phyloP scores from a whole-genome alignment of 2,113 vertebrate species.

The Sardina pilchardus region DNA sequence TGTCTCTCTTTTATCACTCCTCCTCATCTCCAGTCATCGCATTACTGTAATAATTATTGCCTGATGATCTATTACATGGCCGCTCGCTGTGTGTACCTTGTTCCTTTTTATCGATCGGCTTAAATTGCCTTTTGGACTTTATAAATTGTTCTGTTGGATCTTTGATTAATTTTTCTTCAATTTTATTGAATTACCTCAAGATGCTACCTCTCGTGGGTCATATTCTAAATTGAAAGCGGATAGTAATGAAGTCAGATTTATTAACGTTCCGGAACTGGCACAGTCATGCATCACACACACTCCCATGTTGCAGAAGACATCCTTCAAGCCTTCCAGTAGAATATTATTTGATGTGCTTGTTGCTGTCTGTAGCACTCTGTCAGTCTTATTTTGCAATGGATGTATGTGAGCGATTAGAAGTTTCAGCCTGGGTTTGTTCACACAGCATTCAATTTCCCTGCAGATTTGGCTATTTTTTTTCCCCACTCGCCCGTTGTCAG shows the following conservation, averaged over 20 bases:
- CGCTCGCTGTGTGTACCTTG: background rate
- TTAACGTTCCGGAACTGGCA: background rate
- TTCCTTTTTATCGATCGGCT: background rate
- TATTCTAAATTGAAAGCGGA: constrained; percentile 1
- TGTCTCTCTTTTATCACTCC: background rate
- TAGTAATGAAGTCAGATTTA: background rate
- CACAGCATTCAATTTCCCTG: background rate
- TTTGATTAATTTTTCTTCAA: background rate
- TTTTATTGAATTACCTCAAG: constrained; percentile 15
- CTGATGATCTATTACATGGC: background rate
- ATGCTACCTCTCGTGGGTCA: background rate
- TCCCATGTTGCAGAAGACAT: background rate
- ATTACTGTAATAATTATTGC: background rate
- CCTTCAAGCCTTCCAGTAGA: background rate
- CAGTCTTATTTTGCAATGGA: background rate
- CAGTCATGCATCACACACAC: background rate
- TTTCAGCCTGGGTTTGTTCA: background rate
- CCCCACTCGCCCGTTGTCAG: background rate
- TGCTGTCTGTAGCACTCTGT: background rate
- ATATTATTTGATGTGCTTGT: background rate
- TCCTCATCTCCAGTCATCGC: background rate
- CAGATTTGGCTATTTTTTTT: background rate
- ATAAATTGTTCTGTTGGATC: background rate
- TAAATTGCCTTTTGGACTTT: background rate
- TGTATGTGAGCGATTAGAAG: background rate